Evolutionary conservation across 2,888 invertebrate genomes (phyloP).

Genomic region (Apodemia mormo): DNA sequence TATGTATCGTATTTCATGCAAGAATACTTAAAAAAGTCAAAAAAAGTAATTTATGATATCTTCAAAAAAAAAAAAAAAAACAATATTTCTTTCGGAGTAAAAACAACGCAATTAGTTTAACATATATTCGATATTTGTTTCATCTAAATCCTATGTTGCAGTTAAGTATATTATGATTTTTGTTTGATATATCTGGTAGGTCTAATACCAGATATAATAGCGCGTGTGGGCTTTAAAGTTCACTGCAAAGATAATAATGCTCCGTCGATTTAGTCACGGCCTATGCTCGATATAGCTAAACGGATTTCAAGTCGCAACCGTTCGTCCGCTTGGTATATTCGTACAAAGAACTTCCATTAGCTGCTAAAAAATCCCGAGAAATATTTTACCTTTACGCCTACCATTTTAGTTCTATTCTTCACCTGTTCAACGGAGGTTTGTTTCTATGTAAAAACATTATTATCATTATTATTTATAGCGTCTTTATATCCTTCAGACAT

Average conservation of each 20-base stretch:
- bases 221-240: constrained; percentile 41
- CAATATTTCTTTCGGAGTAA: no score
- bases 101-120: no score
- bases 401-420: constrained; percentile 35
- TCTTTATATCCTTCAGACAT: no score
- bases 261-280: constrained; percentile 60
- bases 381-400: constrained; percentile 51
- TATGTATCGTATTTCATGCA: no score
- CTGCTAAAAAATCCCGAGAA: constrained; percentile 66
- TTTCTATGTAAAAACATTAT: background rate
- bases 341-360: constrained; percentile 81
- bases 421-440: constrained; percentile 24
- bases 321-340: constrained; percentile 66
- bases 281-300: constrained; percentile 71
- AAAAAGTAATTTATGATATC: no score
- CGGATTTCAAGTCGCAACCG: constrained; percentile 68
- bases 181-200: background rate
- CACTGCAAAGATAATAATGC: constrained; percentile 59
- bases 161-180: background rate
- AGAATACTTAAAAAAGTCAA: no score
- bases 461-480: no score
- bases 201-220: background rate
- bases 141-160: background rate
- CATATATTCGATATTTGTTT: no score
- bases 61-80: no score